Evolutionary conservation across 1,140 invertebrate species (phyloP).

Genomic region (Euwallacea fornicatus): DNA sequence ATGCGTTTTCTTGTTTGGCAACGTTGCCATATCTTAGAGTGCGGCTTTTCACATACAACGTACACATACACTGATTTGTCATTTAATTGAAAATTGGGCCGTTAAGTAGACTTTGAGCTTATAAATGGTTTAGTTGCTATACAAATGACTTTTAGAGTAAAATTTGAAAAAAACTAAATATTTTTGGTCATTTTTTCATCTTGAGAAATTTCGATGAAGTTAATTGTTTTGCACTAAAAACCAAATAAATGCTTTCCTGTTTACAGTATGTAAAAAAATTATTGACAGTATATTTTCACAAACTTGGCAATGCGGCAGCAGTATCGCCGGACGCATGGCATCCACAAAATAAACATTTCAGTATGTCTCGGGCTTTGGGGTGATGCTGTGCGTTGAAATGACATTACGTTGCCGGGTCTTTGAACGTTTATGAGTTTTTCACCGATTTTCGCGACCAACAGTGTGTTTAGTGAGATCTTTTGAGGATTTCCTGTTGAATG

Average conservation of each 20-base stretch:
- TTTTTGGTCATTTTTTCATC: too few species aligned
- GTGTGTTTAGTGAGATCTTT: neutral
- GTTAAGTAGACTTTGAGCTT: too few species aligned
- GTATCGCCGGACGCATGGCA: conserved; percentile 28
- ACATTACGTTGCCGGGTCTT: conserved; percentile 14
- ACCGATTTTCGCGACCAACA: neutral
- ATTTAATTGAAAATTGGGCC: too few species aligned
- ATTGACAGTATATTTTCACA: neutral
- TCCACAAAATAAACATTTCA: conserved; percentile 35
- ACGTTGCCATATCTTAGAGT: neutral
- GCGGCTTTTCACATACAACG: too few species aligned
- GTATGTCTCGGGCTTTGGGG: conserved; percentile 16
- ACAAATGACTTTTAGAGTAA: too few species aligned
- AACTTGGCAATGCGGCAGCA: conserved; percentile 5
- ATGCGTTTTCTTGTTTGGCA: conserved; percentile 17
- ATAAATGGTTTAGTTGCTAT: too few species aligned
- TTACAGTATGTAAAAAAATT: too few species aligned
- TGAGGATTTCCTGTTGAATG: conserved; percentile 27
- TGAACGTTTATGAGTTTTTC: conserved; percentile 9
- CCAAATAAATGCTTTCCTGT: too few species aligned
- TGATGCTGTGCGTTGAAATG: conserved; percentile 9
- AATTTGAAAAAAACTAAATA: too few species aligned
- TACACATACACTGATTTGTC: too few species aligned
- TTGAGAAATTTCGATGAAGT: too few species aligned
- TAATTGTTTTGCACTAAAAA: too few species aligned